Evolutionary conservation across 2,888 invertebrate species (phyloP), one percentile per base, ranked within the genome.

Genomic region (Caenorhabditis afra): DNA sequence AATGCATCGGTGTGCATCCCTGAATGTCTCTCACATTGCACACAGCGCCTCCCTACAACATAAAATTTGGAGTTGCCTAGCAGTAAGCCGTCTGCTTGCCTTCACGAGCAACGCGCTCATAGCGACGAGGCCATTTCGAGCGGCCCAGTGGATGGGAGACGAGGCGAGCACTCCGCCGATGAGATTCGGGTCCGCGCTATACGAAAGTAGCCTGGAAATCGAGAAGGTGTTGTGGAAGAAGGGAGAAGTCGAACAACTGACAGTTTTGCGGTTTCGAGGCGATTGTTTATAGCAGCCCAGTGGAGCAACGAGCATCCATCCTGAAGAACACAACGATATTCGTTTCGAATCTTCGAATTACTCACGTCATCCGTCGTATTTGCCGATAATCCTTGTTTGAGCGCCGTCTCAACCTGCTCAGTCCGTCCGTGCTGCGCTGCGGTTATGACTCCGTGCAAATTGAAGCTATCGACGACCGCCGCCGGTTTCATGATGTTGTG

Each of bases 241-340:
- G 14, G 18, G 14, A 52, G 1, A 20, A 29, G n/a, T n/a, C n/a
- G n/a, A n/a, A n/a, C 18, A 41, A 12, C 78, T 64, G 45, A 84
- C 82, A 79, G 49, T 65, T 55, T 49, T 11, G 77, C 73, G 52
- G 80, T 65, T 16, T 81, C 71, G 11, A 83, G 49, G 67, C 97
- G 93, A 92, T 98, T 99, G 91, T 99, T 99, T 90, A 99, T 99
- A 23, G 99, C 95, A 41, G 98, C 98, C 99, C 99, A 99, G 91
- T 99, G 99, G 12, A 99, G 92, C 62, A 99, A 92, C 1, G 97
- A 96, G 68, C 99, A 97, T 53, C 96, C 97, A 91, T 99, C 98
- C 85, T 80, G 53, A 14, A 41, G 37, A 5, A 41, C 3, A 3
- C 18, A 12, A 14, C 18, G 7, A 1, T 5, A 18, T 44, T 44